A percentile compares a stretch with the other conserved stretches of the same genome.
Conservation (phyloP, 2,888 invertebrate genomes). For the Girardia tigrina region DNA sequence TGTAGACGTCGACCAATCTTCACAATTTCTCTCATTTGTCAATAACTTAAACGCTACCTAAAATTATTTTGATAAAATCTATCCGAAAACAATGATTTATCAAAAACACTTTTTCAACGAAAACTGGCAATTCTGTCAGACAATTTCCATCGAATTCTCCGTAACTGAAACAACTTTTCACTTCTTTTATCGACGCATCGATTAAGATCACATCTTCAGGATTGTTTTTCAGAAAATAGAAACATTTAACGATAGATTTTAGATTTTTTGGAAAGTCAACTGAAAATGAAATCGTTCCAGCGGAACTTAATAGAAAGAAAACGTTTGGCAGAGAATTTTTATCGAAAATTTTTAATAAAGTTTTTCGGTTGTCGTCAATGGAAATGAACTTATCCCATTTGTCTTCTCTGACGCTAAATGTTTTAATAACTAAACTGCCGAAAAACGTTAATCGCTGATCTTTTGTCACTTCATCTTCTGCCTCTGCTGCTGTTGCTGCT, state of each 20-base stretch:
- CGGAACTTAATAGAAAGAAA: constrained; percentile 5
- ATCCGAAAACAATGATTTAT: too few relatives aligned
- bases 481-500: not conserved
- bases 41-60: not conserved
- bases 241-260: not conserved
- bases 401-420: constrained; percentile 55
- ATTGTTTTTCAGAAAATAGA: constrained; percentile 1
- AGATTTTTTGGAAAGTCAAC: constrained; percentile 2
- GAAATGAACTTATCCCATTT: constrained; percentile 65
- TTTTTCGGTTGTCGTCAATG: constrained; percentile 27
- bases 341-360: not conserved
- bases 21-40: not conserved
- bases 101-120: not conserved
- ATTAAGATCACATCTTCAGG: not conserved
- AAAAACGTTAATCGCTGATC: constrained; percentile 29
- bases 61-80: too few relatives aligned
- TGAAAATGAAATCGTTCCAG: not conserved
- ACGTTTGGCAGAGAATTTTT: not conserved
- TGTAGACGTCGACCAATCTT: constrained; percentile 3
- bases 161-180: not conserved
- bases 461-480: constrained; percentile 25
- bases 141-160: not conserved
- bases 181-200: not conserved
- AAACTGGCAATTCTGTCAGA: not conserved
- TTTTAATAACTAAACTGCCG: constrained; percentile 18